Conservation (phyloP, 2,113 vertebrate species). For the Lasiurus borealis region DNA sequence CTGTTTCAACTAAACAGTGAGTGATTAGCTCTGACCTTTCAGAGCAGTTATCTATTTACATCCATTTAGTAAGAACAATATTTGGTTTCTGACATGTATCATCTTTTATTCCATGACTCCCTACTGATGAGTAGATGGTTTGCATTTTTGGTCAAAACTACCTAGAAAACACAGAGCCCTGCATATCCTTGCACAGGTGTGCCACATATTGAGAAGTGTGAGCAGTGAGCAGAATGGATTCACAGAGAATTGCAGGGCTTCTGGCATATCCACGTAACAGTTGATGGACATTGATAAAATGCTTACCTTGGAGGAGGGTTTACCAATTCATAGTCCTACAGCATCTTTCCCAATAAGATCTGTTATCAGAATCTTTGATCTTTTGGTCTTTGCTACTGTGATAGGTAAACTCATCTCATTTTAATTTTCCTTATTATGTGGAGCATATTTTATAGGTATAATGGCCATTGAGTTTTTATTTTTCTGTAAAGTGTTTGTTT, state of each 20-base stretch:
- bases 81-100: too few relatives aligned
- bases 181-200: neutral
- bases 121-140: neutral
- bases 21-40: too few relatives aligned
- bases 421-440: neutral
- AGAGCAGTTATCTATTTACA: too few relatives aligned
- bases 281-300: neutral
- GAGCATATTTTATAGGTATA: neutral
- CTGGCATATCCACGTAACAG: rapidly evolving
- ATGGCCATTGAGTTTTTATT: neutral
- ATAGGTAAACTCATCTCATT: neutral
- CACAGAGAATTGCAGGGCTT: rapidly evolving
- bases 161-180: neutral
- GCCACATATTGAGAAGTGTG: too few relatives aligned
- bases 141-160: neutral
- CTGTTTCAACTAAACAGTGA: too few relatives aligned
- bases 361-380: neutral
- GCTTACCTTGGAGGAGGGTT: neutral
- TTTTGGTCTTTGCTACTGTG: neutral
- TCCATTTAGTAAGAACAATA: too few relatives aligned
- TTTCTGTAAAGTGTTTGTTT: neutral
- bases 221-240: neutral
- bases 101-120: neutral
- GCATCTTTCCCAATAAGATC: rapidly evolving
- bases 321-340: too few relatives aligned